Conservation (phyloP, 92 coral and sea anemone species). For the Epizoanthus scotinus region DNA sequence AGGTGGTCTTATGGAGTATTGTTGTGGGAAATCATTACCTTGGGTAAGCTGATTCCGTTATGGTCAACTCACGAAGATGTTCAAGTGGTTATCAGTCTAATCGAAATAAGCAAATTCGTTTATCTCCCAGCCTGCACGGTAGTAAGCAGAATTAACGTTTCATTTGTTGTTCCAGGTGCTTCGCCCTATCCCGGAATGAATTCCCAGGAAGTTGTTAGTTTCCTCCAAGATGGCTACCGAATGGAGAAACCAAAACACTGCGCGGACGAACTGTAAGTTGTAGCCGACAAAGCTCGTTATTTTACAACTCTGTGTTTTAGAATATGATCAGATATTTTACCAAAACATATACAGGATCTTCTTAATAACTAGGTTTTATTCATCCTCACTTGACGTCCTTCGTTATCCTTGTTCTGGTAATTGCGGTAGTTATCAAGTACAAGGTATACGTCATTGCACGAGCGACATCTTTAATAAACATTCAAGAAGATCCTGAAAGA, state of each 20-base stretch:
- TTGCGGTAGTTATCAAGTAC: too few relatives aligned
- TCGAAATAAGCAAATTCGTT: too few relatives aligned
- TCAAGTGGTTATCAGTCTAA: too few relatives aligned
- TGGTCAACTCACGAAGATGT: not conserved
- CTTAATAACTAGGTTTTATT: too few relatives aligned
- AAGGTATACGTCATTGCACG: too few relatives aligned
- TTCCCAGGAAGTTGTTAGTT: conserved; percentile 96
- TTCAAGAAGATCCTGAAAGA: too few relatives aligned
- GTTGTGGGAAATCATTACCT: conserved; percentile 95
- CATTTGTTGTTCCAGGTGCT: conserved; percentile 67
- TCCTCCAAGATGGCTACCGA: conserved; percentile 90
- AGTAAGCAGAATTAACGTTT: not conserved
- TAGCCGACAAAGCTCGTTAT: not conserved
- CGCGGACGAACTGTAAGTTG: conserved; percentile 92
- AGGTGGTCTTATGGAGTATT: conserved; percentile 97
- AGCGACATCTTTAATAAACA: too few relatives aligned
- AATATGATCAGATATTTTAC: not conserved
- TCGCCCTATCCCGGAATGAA: conserved; percentile 99
- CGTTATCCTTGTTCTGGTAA: too few relatives aligned
- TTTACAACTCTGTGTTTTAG: too few relatives aligned
- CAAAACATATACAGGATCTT: too few relatives aligned
- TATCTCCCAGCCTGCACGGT: too few relatives aligned
- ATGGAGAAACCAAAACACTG: conserved; percentile 99
- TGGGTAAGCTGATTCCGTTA: conserved; percentile 80
- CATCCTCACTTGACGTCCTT: too few relatives aligned